Conservation (phyloP, 2,888 invertebrate species). For the Leucophenga montana region DNA sequence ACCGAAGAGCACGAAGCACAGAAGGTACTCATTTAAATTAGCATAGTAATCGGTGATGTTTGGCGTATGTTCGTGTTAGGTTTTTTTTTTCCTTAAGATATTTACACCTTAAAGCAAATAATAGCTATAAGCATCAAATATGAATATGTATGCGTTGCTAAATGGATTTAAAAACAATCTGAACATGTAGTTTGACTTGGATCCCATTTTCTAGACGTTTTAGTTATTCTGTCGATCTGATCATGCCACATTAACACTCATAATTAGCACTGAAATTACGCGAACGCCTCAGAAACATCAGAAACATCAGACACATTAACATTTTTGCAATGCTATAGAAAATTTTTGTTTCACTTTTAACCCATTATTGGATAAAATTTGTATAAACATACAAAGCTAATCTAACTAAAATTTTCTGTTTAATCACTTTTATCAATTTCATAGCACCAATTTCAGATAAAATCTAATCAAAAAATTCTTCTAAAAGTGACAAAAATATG, state of each 20-base stretch:
- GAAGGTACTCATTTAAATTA: conserved; percentile 13
- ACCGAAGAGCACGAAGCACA: conserved; percentile 6
- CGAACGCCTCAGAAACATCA: conserved; percentile 38
- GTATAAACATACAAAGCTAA: too few species aligned
- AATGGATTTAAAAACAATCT: too few species aligned
- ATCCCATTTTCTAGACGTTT: background rate
- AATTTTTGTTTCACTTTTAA: too few species aligned
- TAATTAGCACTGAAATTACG: conserved; percentile 64
- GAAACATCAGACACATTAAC: conserved; percentile 16
- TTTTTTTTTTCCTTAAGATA: background rate
- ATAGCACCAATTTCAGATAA: too few species aligned
- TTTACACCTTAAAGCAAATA: background rate
- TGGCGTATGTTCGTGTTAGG: background rate
- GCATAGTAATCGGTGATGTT: conserved; percentile 5
- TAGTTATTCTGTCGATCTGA: conserved; percentile 10
- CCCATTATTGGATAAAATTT: too few species aligned
- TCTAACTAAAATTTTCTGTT: too few species aligned
- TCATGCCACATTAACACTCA: conserved; percentile 64
- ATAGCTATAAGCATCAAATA: too few species aligned
- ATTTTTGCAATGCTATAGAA: conserved; percentile 19
- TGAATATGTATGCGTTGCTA: too few species aligned
- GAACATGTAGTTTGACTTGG: too few species aligned
- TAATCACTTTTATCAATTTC: too few species aligned
- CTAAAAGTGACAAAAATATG: too few species aligned
- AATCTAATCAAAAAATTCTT: too few species aligned